Percentiles rank a stretch among this genome's conserved stretches.
phyloP scores from a whole-genome alignment of 2,888 invertebrate species.

The Lymantria dispar region DNA sequence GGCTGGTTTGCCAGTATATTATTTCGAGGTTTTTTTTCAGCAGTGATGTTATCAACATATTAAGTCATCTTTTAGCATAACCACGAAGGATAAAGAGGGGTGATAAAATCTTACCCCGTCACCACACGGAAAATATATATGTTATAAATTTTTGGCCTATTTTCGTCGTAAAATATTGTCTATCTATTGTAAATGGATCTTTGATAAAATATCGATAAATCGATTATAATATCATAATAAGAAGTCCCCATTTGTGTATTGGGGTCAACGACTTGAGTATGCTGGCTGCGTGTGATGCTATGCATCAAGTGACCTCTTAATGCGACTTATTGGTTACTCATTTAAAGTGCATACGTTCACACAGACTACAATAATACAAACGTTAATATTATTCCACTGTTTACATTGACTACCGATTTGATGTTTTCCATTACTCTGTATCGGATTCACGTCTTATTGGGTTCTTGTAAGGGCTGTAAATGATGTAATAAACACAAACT shows the following conservation, averaged over 20 bases:
- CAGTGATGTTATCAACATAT: too few species aligned
- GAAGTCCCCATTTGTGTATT: constrained; percentile 62
- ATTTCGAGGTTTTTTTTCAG: too few species aligned
- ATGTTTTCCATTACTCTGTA: constrained; percentile 3
- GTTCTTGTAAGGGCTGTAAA: constrained; percentile 22
- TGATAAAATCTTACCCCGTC: too few species aligned
- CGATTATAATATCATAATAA: constrained; percentile 46
- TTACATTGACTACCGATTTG: constrained; percentile 10
- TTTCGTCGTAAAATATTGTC: too few species aligned
- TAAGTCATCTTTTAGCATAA: too few species aligned
- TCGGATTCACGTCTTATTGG: constrained; percentile 7
- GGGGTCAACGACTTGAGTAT: constrained; percentile 73
- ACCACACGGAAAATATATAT: too few species aligned
- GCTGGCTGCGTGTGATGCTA: constrained; percentile 63
- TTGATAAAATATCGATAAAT: not conserved
- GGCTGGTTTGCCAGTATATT: too few species aligned
- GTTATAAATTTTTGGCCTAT: too few species aligned
- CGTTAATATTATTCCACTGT: constrained; percentile 16
- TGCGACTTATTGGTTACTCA: constrained; percentile 77
- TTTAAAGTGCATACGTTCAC: constrained; percentile 61
- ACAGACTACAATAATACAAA: constrained; percentile 43
- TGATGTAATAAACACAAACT: constrained; percentile 29
- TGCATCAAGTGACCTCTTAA: constrained; percentile 77
- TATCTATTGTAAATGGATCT: not conserved
- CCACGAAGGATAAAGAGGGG: too few species aligned